Base-by-base conservation (phyloP, 2,888 invertebrate genomes). In the Tachystola acroxantha region DNA sequence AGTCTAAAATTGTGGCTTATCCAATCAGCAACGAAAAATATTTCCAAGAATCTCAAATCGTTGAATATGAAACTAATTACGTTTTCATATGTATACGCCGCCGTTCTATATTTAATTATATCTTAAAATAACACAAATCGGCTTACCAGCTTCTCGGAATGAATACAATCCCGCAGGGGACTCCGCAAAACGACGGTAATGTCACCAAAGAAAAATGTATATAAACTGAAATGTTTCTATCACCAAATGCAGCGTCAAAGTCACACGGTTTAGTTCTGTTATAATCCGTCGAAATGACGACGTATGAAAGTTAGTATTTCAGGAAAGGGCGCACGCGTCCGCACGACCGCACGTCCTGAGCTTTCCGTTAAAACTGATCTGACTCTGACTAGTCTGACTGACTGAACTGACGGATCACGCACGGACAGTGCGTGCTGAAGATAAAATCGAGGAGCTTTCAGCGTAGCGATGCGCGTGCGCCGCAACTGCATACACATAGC, bases 31-130 rank as follows among this genome's bases (percentile, higher is more conserved):
- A 25, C 32, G 11, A 35, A 65, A 65, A 63, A 64, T 59, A 64
- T 64, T 70, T 71, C 75, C 55, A 42, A 55, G 66, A 77, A 77
- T 37, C 45, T 46, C 74, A 71, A 76, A 53, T 76, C 73, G 74
- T 53, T 49, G 49, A 63, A 71, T 70, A 73, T 72, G 68, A 65
- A 69, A 76, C 75, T 79, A 82, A 84, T 81, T 80, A 77, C 71
- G 64, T 73, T 78, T 77, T 74, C 74, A 74, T 75, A 69, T n/a
- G n/a, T n/a, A n/a, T 74, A 79, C 63, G 56, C 65, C 63, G 62
- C 59, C 64, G 69, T 67, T 75, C 84, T 85, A 85, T 73, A 82
- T 82, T 80, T 82, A 86, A 84, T 82, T 80, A 76, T 69, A 75
- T 67, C 76, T 71, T 64, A 79, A 82, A 81, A 84, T 81, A 85